Base-by-base conservation (phyloP, 2,797 vertebrate species). In the Diplodus sargus region DNA sequence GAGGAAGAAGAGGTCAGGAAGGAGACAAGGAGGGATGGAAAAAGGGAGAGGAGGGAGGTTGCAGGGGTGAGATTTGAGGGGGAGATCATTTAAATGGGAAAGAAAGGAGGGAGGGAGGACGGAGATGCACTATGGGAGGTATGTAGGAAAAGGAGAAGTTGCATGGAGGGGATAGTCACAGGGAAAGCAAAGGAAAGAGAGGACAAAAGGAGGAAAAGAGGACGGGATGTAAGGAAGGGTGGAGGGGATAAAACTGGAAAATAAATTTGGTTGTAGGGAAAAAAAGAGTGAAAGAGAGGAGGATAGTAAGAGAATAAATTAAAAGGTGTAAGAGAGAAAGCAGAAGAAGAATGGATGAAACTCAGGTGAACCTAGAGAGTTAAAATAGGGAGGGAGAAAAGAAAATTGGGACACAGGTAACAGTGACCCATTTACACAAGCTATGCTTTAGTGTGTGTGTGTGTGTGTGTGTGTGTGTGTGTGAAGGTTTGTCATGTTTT, bases 361-460 rank as follows among this genome's bases (percentile, higher is more conserved):
- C 18, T 2, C 22, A 61, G 52, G 25, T 77, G 47, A 73, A 74
- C 17, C 20, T 54, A 11, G 23, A 70, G 60, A 70, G 60, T 42
- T 70, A 64, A 78, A 78, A 58, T 1, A 14, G 48, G 16, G 22
- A 14, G 48, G 16, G 22, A 71, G 25, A 30, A 70, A 28, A 45
- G 18, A 67, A 66, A 82, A 78, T n/a, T 73, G 67, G 77, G 78
- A 71, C 49, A 74, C 34, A 70, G 70, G 74, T 78, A 71, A 65
- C 43, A 57, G 20, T 85, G 86, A 76, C 86, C 83, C 45, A 87
- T 77, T 90, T 85, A 65, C 64, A 71, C 57, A 68, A 49, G 64
- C 20, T 28, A 62, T 64, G 56, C 60, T 30, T 81, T 16, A 54
- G 52, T 76, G 0, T 67, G 3, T 45, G 30, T 34, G 30, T 34